Evolutionary conservation across 2,888 invertebrate species (phyloP).

Genomic region (Dolomedes plantarius): DNA sequence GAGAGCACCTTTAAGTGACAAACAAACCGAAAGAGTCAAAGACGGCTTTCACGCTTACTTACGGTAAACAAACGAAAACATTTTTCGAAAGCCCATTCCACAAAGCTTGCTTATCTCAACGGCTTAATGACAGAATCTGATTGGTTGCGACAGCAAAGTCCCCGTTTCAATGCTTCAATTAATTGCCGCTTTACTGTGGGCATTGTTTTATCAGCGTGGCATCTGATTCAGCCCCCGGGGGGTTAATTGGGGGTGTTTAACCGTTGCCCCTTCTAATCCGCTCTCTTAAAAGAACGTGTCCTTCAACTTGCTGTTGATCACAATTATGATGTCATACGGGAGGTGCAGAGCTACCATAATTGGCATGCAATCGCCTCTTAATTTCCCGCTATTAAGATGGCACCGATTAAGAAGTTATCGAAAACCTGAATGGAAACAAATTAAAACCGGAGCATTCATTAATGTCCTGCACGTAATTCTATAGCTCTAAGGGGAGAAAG

Average conservation of each 20-base stretch:
- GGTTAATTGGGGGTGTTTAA: constrained; percentile 69
- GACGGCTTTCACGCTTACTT: too few species aligned
- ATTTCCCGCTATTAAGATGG: constrained; percentile 13
- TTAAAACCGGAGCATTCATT: background rate
- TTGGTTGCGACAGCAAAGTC: background rate
- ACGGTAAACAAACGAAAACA: background rate
- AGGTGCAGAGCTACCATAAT: constrained; percentile 46
- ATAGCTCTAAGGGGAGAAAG: background rate
- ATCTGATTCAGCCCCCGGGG: constrained; percentile 58
- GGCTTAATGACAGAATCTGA: constrained; percentile 13
- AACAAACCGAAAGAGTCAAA: too few species aligned
- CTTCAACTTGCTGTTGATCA: constrained; percentile 51
- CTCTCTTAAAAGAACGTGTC: constrained; percentile 55
- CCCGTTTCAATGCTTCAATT: constrained; percentile 47
- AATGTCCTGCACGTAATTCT: background rate
- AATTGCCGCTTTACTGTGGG: constrained; percentile 34
- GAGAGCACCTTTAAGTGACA: too few species aligned
- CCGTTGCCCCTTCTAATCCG: constrained; percentile 62
- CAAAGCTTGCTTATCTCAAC: background rate
- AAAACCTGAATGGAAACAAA: background rate
- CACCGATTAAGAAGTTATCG: background rate
- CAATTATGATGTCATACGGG: constrained; percentile 65
- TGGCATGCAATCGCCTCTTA: constrained; percentile 54
- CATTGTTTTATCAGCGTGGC: constrained; percentile 44
- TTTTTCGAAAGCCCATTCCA: background rate